Percentiles rank a stretch among this genome's conserved stretches.
These are phyloP conservation scores for Scrobipalpa atriplicella DNA, from an alignment of 2,888 invertebrate species.

Conservation along the genomic window DNA sequence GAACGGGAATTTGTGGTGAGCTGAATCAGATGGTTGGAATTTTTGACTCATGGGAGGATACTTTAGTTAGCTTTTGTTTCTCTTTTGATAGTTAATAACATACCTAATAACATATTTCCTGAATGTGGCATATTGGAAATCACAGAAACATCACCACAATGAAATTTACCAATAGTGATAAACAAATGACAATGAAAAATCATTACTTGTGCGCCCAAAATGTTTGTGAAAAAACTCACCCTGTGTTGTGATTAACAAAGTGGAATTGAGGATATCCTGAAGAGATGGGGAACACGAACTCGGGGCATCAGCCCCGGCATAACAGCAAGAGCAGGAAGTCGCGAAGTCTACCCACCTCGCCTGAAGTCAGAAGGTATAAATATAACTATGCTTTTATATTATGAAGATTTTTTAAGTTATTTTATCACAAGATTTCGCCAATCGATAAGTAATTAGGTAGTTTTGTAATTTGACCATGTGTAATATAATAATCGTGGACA, in stretches of 20 bases:
- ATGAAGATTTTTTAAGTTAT: too few species aligned
- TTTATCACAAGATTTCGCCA: too few species aligned
- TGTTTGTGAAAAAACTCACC: not conserved
- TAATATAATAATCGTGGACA: too few species aligned
- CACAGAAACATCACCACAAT: too few species aligned
- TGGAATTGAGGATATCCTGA: conserved; percentile 36
- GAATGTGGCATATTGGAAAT: too few species aligned
- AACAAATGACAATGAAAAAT: not conserved
- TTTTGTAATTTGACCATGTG: too few species aligned
- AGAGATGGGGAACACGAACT: conserved; percentile 75
- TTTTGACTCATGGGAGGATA: conserved; percentile 10
- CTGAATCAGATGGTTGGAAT: conserved; percentile 23
- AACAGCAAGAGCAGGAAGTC: conserved; percentile 82
- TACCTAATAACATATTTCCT: too few species aligned
- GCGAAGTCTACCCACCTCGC: conserved; percentile 90
- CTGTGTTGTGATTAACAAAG: conserved; percentile 13
- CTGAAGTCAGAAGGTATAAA: conserved; percentile 87
- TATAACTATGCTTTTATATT: too few species aligned
- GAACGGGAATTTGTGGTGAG: not conserved
- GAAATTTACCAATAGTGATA: not conserved
- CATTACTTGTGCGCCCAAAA: not conserved
- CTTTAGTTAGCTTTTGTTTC: too few species aligned
- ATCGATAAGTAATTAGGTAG: too few species aligned
- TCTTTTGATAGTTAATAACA: too few species aligned
- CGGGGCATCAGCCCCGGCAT: conserved; percentile 67